Base-by-base conservation (phyloP, 1,140 invertebrate genomes). In the Caenorhabditis briggsae region DNA sequence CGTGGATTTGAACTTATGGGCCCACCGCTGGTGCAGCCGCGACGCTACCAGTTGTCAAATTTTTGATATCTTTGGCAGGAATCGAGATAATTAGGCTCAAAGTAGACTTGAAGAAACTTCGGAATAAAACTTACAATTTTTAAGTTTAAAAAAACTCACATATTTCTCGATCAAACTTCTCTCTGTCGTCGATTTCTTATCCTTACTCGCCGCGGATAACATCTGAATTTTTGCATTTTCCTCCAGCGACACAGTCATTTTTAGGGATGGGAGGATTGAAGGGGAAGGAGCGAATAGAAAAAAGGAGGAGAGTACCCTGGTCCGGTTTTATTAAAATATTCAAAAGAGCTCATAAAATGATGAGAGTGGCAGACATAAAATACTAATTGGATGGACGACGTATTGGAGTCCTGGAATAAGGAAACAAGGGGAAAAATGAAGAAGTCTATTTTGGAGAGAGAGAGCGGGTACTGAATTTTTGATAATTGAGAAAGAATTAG, bases 301-400 rank as follows among this genome's bases (percentile, higher is more conserved):
- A 50, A 23, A 50, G 46, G 46, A 50, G 6, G 41, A 70, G 16
- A 46, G 61, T 6, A 64, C 23, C 61, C 61, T 5, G 11, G 65
- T 20, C 46, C 11, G 33, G 70, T 9, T 78, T 50, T 78, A 78
- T 78, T 78, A 78, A 78, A 78, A 78, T 78, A 78, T 78, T 78
- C 70, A 50, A 78, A 78, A 78, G 70, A 78, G 20, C 43, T 78
- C 70, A 50, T 78, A 78, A 78, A 70, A 78, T 23, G 8, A 46
- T 78, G 70, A 43, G n/a, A 46, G 41, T n/a, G 20, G 46, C 46
- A 78, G 70, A 78, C 70, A 78, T 78, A 78, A 78, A 78, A 78
- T 78, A 78, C 70, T 78, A 78, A 78, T 78, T 78, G 70, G 70
- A 78, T 78, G 70, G 61, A 41, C 12, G 61, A n/a, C 43, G 18